Percentiles rank a stretch among this genome's conserved stretches.
Conservation (phyloP, 2,797 vertebrate species). For the Gobio occitaniae region DNA sequence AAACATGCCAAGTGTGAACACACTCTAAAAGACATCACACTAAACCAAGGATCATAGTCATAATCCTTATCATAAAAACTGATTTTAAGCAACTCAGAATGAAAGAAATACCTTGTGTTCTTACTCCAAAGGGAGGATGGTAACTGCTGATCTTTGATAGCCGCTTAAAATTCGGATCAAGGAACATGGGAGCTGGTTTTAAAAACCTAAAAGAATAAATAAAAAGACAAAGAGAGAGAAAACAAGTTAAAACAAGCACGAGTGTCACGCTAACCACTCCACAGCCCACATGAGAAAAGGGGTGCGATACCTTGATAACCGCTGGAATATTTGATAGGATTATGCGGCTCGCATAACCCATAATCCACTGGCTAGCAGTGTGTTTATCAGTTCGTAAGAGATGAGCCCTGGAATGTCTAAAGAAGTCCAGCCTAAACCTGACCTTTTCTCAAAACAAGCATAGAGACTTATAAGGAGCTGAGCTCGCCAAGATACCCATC, state of each 20-base stretch:
- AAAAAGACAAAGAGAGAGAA: conserved; percentile 50
- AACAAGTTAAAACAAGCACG: conserved; percentile 52
- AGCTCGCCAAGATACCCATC: conserved; percentile 7
- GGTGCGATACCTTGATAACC: conserved; percentile 54
- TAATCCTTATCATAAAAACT: not conserved
- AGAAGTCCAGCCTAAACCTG: conserved; percentile 24
- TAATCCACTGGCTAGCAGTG: conserved; percentile 57
- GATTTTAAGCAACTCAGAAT: not conserved
- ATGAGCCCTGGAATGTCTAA: conserved; percentile 41
- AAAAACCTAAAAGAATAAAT: conserved; percentile 80
- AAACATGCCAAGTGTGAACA: too few species aligned
- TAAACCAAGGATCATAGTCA: not conserved
- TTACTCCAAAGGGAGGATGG: conserved; percentile 89
- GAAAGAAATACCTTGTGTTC: conserved; percentile 86
- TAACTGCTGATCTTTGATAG: conserved; percentile 85
- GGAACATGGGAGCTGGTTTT: conserved; percentile 89
- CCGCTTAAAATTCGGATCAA: conserved; percentile 87
- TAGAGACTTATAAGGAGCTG: conserved; percentile 15
- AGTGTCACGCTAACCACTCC: not conserved
- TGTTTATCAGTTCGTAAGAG: conserved; percentile 52
- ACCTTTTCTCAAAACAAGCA: conserved; percentile 34
- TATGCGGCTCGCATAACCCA: conserved; percentile 58
- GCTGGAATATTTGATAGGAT: conserved; percentile 62
- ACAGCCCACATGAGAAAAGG: conserved; percentile 36
- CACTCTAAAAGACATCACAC: not conserved